These are phyloP conservation scores for Chlorodrepanis virens DNA, from an alignment of 2,113 vertebrate genomes.

Conservation along the genomic window DNA sequence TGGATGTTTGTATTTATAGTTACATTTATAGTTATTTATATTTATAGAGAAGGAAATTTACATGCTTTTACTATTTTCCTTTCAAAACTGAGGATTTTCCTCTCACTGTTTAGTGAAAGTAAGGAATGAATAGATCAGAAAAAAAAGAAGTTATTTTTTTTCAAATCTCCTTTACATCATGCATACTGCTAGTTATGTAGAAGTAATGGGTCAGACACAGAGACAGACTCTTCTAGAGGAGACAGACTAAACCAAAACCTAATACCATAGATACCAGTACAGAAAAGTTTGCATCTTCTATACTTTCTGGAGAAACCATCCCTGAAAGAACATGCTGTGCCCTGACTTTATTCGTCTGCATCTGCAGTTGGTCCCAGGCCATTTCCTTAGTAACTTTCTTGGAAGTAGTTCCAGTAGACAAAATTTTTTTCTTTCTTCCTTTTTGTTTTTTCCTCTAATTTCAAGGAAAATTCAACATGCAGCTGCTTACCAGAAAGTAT, in stretches of 20 bases:
- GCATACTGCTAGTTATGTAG: not conserved
- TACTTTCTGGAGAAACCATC: not conserved
- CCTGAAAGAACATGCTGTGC: not conserved
- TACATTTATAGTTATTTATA: not conserved
- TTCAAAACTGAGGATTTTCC: not conserved
- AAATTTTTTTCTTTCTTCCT: not conserved
- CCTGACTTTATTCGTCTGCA: not conserved
- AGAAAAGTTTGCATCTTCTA: not conserved
- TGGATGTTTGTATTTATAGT: not conserved
- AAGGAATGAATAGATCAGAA: not conserved
- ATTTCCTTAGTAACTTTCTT: not conserved
- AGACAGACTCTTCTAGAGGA: not conserved
- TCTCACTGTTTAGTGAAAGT: not conserved
- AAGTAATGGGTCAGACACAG: not conserved
- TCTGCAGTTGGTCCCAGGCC: not conserved
- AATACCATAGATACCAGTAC: not conserved
- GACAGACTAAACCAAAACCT: not conserved
- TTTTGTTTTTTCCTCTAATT: not conserved
- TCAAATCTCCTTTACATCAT: not conserved
- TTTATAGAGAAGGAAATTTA: not conserved
- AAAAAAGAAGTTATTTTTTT: not conserved
- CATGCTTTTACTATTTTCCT: not conserved
- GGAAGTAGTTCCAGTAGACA: not conserved
- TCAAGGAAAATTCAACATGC: not conserved
- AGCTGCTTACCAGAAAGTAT: not conserved